Base-by-base conservation (phyloP, 1,140 invertebrate genomes). In the Heliconius hermathena region DNA sequence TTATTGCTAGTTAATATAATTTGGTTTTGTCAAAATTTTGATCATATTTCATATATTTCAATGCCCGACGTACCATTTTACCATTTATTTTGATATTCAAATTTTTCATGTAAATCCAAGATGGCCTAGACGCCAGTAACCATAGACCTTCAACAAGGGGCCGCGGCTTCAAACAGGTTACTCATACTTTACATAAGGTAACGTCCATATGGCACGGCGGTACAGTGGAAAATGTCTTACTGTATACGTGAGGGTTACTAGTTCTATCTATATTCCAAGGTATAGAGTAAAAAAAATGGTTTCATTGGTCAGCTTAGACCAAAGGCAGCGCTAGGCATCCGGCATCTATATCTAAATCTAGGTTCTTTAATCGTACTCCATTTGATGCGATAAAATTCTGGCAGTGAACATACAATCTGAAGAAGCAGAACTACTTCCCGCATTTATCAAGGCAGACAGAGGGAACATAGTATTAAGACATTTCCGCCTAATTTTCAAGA, bases 101-200 rank as follows among this genome's bases (percentile, higher is more conserved):
- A 66, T 66, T 66, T 66, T 66, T 66, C 60, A 66, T 66, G 60
- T 66, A 66, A 66, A 66, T 66, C 60, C 60, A 66, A 66, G 60
- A 66, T 66, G 60, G 60, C 60, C 60, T 66, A 66, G 60, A 66
- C 60, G 60, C 22, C 60, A 66, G 60, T 66, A 66, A 66, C 26
- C 22, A 66, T 26, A 66, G 60, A 66, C 60, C 60, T 66, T 66
- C 60, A 16, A 66, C 60, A 3, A 22, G 60, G 60, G 60, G 60
- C 60, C 60, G 60, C 60, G 60, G 60, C 60, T 66, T 66, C 60
- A 66, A 66, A 66, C 60, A 66, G 26, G 22, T 66, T 66, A 66
- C 60, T 26, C 22, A 26, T 66, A 66, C 22, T 66, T 66, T 66
- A 66, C n/a, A 66, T 66, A 66, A 11, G 22, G 3, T 66, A 66